These are phyloP conservation scores for Apostichopus leukothele DNA, from an alignment of 53 echinoderm and acorn worm species.

Conservation along the genomic window DNA sequence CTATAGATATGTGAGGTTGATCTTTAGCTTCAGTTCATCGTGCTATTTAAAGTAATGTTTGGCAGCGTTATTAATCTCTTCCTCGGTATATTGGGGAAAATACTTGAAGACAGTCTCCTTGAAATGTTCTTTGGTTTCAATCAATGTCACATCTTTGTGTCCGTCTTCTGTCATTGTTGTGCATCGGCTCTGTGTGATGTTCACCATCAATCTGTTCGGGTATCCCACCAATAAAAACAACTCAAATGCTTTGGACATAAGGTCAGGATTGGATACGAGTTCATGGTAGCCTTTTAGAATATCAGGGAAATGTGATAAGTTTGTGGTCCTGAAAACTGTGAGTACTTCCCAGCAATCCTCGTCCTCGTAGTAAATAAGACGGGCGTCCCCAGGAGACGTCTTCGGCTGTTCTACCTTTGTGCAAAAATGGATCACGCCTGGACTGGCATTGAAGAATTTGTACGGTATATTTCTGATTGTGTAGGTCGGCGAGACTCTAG, in stretches of 20 bases:
- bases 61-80: not conserved
- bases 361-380: not conserved
- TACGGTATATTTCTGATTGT: not conserved
- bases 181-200: not conserved
- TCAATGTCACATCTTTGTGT: not conserved
- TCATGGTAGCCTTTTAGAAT: not conserved
- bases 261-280: not conserved
- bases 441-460: slow-evolving; percentile 8
- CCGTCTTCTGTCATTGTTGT: not conserved
- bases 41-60: not conserved
- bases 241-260: no score
- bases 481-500: not conserved
- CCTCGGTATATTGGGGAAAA: not conserved
- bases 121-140: not conserved
- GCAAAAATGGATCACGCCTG: slow-evolving; percentile 15
- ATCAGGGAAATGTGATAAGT: not conserved
- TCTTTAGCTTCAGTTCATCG: no score
- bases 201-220: not conserved
- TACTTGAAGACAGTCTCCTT: slow-evolving; percentile 6
- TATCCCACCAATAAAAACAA: slow-evolving; percentile 11
- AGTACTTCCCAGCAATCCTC: slow-evolving; percentile 25
- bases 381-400: not conserved
- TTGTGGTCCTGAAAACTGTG: not conserved
- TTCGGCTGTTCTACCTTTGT: not conserved
- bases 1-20: no score